Evolutionary conservation across 2,888 invertebrate species (phyloP), one percentile per base, ranked within the genome.

Genomic region (Perizoma affinitatum): DNA sequence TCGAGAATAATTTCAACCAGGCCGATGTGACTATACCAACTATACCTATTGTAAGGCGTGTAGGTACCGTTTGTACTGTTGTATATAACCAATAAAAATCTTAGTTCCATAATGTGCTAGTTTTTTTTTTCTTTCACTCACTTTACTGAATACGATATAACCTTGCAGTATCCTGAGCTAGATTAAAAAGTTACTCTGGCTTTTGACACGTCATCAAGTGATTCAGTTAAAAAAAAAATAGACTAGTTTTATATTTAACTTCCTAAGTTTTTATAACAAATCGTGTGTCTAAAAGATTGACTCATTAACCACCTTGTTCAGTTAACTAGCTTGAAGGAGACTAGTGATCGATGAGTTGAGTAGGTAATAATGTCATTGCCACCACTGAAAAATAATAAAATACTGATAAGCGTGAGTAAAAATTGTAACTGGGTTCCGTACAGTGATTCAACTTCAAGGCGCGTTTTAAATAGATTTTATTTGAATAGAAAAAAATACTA

Each of bases 271-370:
- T 72, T 73, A 65, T 66, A 36, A 57, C 57, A 45, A 51, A 58
- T 63, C 50, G 57, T 54, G 61, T 58, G 51, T 54, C 54, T 54
- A 58, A 60, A 53, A 63, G 44, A 44, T 45, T 68, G 58, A 47
- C 68, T 74, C 75, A 72, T 66, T 54, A 58, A 70, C 63, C 67
- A 57, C 57, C 67, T 65, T 68, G 66, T 50, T 66, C 44, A 49
- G 70, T 68, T 72, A 75, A 72, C 73, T 74, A 69, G 67, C 68
- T 49, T 70, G 67, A 67, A 10, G 56, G 58, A 70, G 67, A 69
- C 69, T 66, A 72, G 68, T 77, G 79, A 81, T 79, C 73, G 70
- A 81, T 74, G 66, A 73, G 65, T 63, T 67, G 64, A 50, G 8
- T 45, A 38, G 38, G 48, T 43, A 74, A 73, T 73, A 69, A 72